Percentiles rank a stretch among this genome's conserved stretches.
Evolutionary conservation across 2,888 invertebrate genomes (phyloP).

Genomic region (Microplitis deprimator): DNA sequence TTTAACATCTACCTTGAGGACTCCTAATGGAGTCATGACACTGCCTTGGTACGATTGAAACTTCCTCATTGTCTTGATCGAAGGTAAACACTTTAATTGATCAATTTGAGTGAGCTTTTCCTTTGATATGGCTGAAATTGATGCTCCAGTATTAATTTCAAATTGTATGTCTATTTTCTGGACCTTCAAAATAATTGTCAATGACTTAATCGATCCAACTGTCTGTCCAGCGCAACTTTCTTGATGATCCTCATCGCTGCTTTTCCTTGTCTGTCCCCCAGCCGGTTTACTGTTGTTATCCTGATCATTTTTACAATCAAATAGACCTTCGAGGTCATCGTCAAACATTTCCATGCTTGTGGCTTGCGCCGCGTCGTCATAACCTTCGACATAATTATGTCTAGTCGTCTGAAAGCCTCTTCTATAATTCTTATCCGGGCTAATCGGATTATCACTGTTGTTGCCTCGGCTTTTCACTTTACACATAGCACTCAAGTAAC

Average conservation of each 20-base stretch:
- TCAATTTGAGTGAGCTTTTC: slow-evolving; percentile 40
- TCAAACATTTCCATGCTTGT: no score
- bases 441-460: not conserved
- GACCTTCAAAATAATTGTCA: no score
- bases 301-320: no score
- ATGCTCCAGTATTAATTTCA: no score
- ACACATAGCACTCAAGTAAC: not conserved
- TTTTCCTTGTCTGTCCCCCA: no score
- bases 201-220: no score
- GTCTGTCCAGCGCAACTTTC: no score
- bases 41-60: not conserved
- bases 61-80: not conserved
- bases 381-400: not conserved
- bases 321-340: no score
- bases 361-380: no score
- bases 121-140: not conserved
- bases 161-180: no score
- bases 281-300: no score
- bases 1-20: not conserved
- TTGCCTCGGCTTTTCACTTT: not conserved
- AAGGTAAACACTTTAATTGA: not conserved
- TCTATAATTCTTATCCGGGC: slow-evolving; percentile 8
- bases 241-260: no score
- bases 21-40: not conserved
- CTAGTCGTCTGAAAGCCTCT: not conserved